Conservation (phyloP, 1,140 invertebrate genomes). For the Drosophila prosaltans region DNA sequence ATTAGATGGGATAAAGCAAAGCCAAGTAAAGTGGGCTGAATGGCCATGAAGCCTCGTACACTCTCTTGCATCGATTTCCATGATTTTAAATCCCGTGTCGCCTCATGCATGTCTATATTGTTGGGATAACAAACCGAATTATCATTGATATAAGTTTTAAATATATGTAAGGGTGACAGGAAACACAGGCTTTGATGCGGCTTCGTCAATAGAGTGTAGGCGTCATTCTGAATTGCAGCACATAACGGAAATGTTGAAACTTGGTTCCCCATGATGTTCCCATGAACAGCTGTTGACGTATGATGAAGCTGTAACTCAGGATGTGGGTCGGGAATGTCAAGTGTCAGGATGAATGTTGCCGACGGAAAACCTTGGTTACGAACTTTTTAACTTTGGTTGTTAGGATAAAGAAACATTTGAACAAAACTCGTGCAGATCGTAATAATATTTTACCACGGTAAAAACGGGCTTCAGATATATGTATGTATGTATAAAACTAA, state of each 20-base stretch:
- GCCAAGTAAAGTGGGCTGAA: slow-evolving; percentile 45
- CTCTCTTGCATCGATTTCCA: slow-evolving; percentile 32
- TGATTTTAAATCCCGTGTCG: slow-evolving; percentile 10
- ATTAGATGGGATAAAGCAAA: slow-evolving; percentile 43
- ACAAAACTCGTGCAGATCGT: not conserved
- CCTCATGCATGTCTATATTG: not conserved
- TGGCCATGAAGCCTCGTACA: slow-evolving; percentile 31
- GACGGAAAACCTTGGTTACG: not conserved
- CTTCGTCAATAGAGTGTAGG: slow-evolving; percentile 7
- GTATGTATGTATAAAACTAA: too few species aligned
- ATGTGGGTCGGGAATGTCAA: not conserved
- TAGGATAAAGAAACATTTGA: not conserved
- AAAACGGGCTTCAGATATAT: too few species aligned
- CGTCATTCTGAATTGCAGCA: slow-evolving; percentile 3
- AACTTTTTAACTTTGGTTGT: not conserved
- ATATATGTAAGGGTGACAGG: slow-evolving; percentile 30
- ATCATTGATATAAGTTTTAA: slow-evolving; percentile 23
- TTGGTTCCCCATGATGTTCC: not conserved
- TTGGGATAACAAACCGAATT: slow-evolving; percentile 10
- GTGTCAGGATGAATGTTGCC: not conserved
- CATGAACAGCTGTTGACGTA: not conserved
- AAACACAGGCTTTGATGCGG: slow-evolving; percentile 2
- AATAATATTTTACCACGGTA: too few species aligned
- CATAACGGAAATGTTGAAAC: not conserved
- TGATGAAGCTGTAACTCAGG: not conserved